Evolutionary conservation across 1,140 invertebrate species (phyloP), one percentile per base, ranked within the genome.

Genomic region (Leguminivora glycinivorella): DNA sequence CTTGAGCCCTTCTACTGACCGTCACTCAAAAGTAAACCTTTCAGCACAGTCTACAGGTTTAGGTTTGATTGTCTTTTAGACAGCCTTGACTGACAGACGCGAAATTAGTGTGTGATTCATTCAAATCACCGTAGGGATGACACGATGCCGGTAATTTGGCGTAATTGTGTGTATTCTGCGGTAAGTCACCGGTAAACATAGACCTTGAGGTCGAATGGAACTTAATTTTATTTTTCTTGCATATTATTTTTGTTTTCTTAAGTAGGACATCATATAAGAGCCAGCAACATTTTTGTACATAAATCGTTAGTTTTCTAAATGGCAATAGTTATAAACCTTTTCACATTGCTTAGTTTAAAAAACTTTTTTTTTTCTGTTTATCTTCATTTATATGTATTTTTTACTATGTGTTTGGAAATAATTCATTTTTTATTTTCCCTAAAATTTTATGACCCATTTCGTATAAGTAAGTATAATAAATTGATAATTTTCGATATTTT

Each of bases 61-160:
- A 63, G 29, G n/a, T 63, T 17, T 2, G 1, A 43, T 1, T n/a
- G 9, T 31, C 26, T 17, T 4, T 2, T 60, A 29, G 14, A 14
- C 26, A 17, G 58, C 58, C 58, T 63, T 63, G 58, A 29, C 58
- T 63, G 56, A 60, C 56, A 29, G 58, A 17, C 58, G 25, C 26
- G 12, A 63, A 63, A 63, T 63, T 29, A 31, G 58, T 63, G 17
- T 17, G 25, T 63, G 47, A 52, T 52, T 52, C 47, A 52, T 52
- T 22, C 17, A n/a, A 19, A 47, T 47, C n/a, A 43, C 40, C 47
- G 47, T 22, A 52, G 47, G 47, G 47, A 52, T 52, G 47, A 52
- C 47, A 52, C 19, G 47, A 52, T 22, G 19, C 0, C 19, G 19
- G 47, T 52, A 52, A 52, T 22, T 47, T 52, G 47, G 19, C 17